Base-by-base conservation (phyloP, 2,797 vertebrate genomes). In the Enteromius mattozi region DNA sequence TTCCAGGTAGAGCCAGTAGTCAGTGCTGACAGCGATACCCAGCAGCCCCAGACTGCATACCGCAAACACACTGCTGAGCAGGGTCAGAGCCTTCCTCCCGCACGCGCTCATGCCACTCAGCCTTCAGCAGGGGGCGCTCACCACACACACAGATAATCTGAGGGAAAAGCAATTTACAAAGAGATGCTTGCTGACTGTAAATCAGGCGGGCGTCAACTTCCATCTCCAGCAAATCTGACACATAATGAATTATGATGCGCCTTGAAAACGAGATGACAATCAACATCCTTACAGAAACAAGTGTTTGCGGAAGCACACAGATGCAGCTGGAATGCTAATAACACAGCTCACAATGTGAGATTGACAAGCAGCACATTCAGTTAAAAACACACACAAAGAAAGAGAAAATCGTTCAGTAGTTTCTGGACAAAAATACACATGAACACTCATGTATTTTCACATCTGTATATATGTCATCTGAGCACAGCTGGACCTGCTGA, bases 1-100 rank as follows among this genome's bases (percentile, higher is more conserved):
- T 88, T 99, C 97, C 93, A 98, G 94, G 94, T 98, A 98, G 61
- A 99, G 96, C 98, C 98, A 99, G 93, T 99, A 99, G 94, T 99
- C 98, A 0, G 98, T 99, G 95, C 97, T 97, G 79, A 99, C 97
- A 0, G 98, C 97, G 2, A 98, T 94, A 72, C 98, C 97, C 93
- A 99, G 92, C 75, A 99, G 96, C 21, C 97, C 97, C 83, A 99
- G 95, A 88, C 94, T 94, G 0, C 97, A 98, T 80, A 98, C 96
- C 0, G 97, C 96, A 8, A 99, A 99, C 85, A 98, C 95, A 42
- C 97, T 98, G 96, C 97, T 98, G 90, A 99, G 96, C 94, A 99
- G 94, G 86, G 97, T 97, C 94, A 99, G 93, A 17, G 95, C 97
- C 91, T 97, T 98, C 92, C 97, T 97, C 90, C 98, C 95, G n/a